These are phyloP conservation scores for Adela reaumurella DNA, from an alignment of 2,888 invertebrate species.

Conservation along the genomic window DNA sequence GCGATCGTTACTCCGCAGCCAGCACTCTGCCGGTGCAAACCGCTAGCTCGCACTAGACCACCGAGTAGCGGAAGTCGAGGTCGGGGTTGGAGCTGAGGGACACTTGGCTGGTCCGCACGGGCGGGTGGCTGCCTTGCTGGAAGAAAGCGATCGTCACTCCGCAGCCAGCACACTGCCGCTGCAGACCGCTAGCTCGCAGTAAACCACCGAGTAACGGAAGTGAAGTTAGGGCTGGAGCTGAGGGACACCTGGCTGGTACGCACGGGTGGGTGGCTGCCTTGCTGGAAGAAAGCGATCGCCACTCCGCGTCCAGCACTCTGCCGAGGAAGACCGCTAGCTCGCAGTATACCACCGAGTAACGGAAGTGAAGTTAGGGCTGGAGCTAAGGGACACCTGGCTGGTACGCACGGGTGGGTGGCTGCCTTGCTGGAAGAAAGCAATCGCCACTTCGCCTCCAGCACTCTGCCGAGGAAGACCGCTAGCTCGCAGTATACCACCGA, in stretches of 20 bases:
- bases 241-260: slow-evolving; percentile 87
- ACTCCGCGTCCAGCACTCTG: slow-evolving; percentile 74
- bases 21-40: slow-evolving; percentile 84
- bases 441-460: slow-evolving; percentile 76
- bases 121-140: slow-evolving; percentile 49
- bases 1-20: too few species aligned
- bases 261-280: slow-evolving; percentile 51
- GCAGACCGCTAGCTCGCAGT: slow-evolving; percentile 87
- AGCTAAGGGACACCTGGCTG: slow-evolving; percentile 87
- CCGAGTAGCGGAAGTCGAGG: slow-evolving; percentile 84
- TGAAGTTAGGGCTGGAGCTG: slow-evolving; percentile 88
- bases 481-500: slow-evolving; percentile 89
- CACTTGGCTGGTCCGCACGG: slow-evolving; percentile 80
- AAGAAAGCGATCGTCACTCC: slow-evolving; percentile 63
- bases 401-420: slow-evolving; percentile 61
- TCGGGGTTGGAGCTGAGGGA: slow-evolving; percentile 91
- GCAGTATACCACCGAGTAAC: slow-evolving; percentile 87
- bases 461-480: slow-evolving; percentile 81
- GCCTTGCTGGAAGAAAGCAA: slow-evolving; percentile 57
- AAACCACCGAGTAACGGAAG: slow-evolving; percentile 85
- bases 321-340: slow-evolving; percentile 88
- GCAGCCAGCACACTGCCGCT: slow-evolving; percentile 80
- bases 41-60: slow-evolving; percentile 87
- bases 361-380: slow-evolving; percentile 87
- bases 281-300: slow-evolving; percentile 61